A percentile compares a stretch with the other conserved stretches of the same genome.
Evolutionary conservation across 2,797 vertebrate species (phyloP).

Genomic region (Hypotaenidia okinawae): DNA sequence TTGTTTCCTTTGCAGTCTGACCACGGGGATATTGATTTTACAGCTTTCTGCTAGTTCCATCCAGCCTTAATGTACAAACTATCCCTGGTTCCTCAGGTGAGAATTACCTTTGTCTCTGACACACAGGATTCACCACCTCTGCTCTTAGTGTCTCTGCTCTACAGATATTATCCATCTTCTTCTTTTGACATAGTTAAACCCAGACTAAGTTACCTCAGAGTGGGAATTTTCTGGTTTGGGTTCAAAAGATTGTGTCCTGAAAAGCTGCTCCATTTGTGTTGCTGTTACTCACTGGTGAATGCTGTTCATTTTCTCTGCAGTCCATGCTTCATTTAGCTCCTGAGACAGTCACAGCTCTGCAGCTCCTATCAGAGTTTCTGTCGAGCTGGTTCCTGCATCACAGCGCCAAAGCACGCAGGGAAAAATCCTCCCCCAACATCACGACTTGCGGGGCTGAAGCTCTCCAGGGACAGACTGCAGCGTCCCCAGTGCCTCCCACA

Average conservation of each 20-base stretch:
- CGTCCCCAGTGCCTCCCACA: background rate
- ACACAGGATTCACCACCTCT: background rate
- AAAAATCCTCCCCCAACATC: background rate
- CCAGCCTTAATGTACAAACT: background rate
- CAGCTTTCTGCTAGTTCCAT: background rate
- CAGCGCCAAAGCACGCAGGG: background rate
- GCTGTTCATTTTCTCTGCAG: background rate
- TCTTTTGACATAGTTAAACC: background rate
- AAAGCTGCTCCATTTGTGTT: background rate
- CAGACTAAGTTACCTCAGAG: background rate
- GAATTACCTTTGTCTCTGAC: background rate
- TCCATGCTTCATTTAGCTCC: background rate
- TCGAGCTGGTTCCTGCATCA: background rate
- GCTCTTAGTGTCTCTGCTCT: background rate
- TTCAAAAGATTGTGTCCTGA: background rate
- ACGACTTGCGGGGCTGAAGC: fast-evolving
- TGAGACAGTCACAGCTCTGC: background rate
- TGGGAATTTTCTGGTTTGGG: background rate
- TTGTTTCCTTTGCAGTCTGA: background rate
- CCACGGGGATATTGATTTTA: background rate
- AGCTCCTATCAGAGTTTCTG: background rate
- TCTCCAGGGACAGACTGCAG: background rate
- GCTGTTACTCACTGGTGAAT: background rate
- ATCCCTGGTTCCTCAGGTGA: background rate
- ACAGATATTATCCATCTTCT: background rate